Percentiles rank a stretch among this genome's conserved stretches.
Conservation (phyloP, 2,888 invertebrate species). For the Drosophila mimetica region DNA sequence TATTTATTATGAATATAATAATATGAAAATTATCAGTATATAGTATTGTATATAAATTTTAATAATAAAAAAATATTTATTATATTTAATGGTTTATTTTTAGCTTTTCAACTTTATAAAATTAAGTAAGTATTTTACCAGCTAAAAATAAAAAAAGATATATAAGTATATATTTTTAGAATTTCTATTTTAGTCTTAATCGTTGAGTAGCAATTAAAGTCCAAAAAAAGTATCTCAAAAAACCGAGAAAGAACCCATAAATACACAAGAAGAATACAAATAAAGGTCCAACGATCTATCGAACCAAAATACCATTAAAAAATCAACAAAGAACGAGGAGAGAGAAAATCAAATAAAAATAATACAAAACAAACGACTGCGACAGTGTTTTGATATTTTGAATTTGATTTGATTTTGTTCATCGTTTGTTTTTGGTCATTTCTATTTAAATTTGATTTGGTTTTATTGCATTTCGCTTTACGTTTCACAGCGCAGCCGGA, state of each 20-base stretch:
- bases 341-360: conserved; percentile 23
- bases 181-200: background rate
- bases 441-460: conserved; percentile 59
- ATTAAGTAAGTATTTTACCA: no score
- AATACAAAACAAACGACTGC: conserved; percentile 19
- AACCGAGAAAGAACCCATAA: background rate
- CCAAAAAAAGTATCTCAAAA: background rate
- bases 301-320: conserved; percentile 17
- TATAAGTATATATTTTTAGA: no score
- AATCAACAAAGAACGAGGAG: conserved; percentile 10
- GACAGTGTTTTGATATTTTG: conserved; percentile 14
- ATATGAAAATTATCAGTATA: no score
- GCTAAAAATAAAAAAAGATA: no score
- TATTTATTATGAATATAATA: no score
- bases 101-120: no score
- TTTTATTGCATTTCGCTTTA: conserved; percentile 57
- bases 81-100: no score
- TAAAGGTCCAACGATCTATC: background rate
- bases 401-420: conserved; percentile 44
- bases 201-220: background rate
- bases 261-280: background rate
- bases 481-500: conserved; percentile 31
- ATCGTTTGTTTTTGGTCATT: conserved; percentile 53
- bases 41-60: no score
- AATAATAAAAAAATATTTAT: no score